These are phyloP conservation scores for Xylocampa areola DNA, from an alignment of 2,888 invertebrate species.

Conservation along the genomic window DNA sequence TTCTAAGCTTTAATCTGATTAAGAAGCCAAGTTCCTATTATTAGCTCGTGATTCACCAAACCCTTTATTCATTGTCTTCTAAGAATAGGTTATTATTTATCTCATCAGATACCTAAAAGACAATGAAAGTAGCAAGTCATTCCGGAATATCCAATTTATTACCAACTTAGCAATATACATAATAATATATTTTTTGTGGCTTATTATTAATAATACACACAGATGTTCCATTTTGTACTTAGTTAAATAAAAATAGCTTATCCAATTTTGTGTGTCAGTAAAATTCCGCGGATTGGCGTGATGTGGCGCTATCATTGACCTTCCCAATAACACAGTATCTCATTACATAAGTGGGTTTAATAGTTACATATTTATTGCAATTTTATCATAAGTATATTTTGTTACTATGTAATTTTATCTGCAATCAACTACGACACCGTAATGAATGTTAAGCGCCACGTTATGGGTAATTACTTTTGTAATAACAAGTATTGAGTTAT, in stretches of 20 bases:
- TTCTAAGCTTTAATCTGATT: neutral
- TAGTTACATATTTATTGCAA: constrained; percentile 13
- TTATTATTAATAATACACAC: constrained; percentile 4
- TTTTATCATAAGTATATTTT: constrained; percentile 18
- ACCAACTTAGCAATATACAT: constrained; percentile 13
- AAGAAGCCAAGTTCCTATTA: constrained; percentile 8
- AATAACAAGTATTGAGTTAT: constrained; percentile 20
- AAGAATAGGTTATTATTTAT: constrained; percentile 25
- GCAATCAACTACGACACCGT: constrained; percentile 16
- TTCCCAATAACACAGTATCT: constrained; percentile 27
- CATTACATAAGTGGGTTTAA: constrained; percentile 11
- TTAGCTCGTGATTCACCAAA: constrained; percentile 18
- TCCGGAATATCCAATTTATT: constrained; percentile 23
- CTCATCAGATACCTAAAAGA: constrained; percentile 21
- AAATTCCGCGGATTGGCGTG: constrained; percentile 11
- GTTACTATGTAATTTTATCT: constrained; percentile 29
- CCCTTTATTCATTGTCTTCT: constrained; percentile 16
- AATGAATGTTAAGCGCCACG: constrained; percentile 19
- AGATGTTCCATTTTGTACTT: neutral
- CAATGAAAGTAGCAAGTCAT: constrained; percentile 9
- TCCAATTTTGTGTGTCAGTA: constrained; percentile 10
- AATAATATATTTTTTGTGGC: no score
- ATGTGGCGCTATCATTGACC: constrained; percentile 19
- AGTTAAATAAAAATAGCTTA: neutral
- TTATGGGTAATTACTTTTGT: constrained; percentile 24